Percentiles rank a stretch among this genome's conserved stretches.
These are phyloP conservation scores for Labeo calbasu DNA, from an alignment of 2,797 vertebrate species.

Conservation along the genomic window DNA sequence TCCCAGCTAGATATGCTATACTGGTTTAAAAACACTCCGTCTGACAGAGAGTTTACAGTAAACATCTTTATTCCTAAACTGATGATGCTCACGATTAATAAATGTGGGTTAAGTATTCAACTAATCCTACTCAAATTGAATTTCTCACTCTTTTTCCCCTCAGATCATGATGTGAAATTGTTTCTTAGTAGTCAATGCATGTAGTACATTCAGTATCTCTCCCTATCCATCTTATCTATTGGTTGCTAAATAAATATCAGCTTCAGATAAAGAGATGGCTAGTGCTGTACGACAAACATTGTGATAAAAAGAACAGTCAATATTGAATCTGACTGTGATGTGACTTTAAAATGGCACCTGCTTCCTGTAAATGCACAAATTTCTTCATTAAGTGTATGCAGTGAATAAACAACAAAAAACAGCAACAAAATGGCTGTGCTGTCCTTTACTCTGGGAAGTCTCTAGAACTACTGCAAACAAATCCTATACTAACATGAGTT, in stretches of 20 bases:
- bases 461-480: background rate
- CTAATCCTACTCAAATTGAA: background rate
- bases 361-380: constrained; percentile 11
- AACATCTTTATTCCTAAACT: constrained; percentile 36
- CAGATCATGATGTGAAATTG: background rate
- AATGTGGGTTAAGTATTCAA: background rate
- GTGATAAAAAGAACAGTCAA: background rate
- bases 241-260: background rate
- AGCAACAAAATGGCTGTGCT: background rate
- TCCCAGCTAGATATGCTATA: constrained; percentile 38
- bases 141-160: background rate
- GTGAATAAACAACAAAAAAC: background rate
- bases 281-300: background rate
- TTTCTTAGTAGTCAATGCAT: background rate
- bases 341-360: constrained; percentile 4
- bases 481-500: background rate
- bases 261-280: background rate
- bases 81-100: background rate
- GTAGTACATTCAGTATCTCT: background rate
- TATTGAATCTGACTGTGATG: background rate
- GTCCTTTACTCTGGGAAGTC: background rate
- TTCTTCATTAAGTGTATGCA: background rate
- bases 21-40: constrained; percentile 14
- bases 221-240: background rate
- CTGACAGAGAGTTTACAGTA: constrained; percentile 36